Evolutionary conservation across 2,797 vertebrate species (phyloP), one percentile per base, ranked within the genome.

Genomic region (Diplodus sargus): DNA sequence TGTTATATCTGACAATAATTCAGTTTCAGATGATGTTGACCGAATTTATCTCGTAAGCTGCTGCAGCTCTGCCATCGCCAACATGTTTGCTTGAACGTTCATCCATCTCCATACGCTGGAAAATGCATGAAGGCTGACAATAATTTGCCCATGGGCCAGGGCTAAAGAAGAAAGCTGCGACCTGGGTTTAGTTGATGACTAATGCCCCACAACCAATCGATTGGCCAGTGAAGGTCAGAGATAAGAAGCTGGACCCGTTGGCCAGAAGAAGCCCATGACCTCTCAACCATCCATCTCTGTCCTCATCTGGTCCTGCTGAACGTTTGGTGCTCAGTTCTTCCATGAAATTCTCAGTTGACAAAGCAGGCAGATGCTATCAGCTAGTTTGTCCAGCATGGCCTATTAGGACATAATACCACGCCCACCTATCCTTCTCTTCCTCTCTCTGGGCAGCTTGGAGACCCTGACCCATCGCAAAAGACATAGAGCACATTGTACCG

Each of bases 151-250:
- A 42, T 48, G 62, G 88, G 79, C 78, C 60, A 63, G 14, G 28
- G 66, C 12, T 52, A 15, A 30, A 85, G 80, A 86, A 87, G 69
- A 91, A 91, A 90, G 86, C 76, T 17, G 67, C 72, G 83, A 91
- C 86, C 88, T 88, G 65, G 74, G 75, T 86, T 85, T 84, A 69
- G 74, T 63, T 84, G 86, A 89, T 95, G 97, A 97, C 94, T 95
- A 96, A 97, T 96, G 95, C 94, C 90, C 96, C 97, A 96, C 89
- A 96, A 94, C 96, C 94, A 98, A 98, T 97, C 95, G 92, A 98
- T 97, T 98, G 96, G 95, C 93, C 89, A 77, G 94, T 94, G 93
- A 90, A 74, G 91, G 94, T 93, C 90, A 94, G 93, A 96, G 96
- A 96, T 97, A 97, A 96, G 95, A 93, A 89, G 89, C 88, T 88